A percentile compares a stretch with the other conserved stretches of the same genome.
Conservation (phyloP, 2,888 invertebrate species). For the Drosophila meridionalis region DNA sequence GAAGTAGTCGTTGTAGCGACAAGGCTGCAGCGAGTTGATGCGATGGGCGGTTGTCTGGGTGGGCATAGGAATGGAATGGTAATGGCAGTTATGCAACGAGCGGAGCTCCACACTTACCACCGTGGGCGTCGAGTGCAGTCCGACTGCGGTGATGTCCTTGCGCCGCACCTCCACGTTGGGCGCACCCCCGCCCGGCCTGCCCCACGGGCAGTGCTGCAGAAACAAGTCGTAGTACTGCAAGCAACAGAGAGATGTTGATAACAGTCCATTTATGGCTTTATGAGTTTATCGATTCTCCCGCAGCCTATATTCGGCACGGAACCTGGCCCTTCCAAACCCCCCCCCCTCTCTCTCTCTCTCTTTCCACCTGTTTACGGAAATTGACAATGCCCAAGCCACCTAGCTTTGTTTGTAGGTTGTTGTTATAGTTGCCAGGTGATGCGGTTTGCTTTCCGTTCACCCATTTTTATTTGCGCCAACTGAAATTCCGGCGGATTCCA, state of each 20-base stretch:
- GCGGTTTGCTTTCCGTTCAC: slow-evolving; percentile 58
- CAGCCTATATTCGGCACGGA: slow-evolving; percentile 52
- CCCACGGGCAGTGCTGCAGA: slow-evolving; percentile 92
- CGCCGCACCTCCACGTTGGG: slow-evolving; percentile 89
- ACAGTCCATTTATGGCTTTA: slow-evolving; percentile 32
- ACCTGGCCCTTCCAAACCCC: slow-evolving; percentile 27
- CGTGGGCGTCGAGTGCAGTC: slow-evolving; percentile 88
- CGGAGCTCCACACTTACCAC: slow-evolving; percentile 82
- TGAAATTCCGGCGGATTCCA: slow-evolving; percentile 23
- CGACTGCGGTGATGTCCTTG: slow-evolving; percentile 89
- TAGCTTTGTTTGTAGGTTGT: slow-evolving; percentile 80
- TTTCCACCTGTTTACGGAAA: slow-evolving; percentile 48
- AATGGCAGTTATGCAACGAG: background rate
- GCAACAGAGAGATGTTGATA: slow-evolving; percentile 3
- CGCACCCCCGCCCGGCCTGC: slow-evolving; percentile 90
- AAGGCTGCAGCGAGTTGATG: slow-evolving; percentile 81
- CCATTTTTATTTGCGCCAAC: slow-evolving; percentile 40
- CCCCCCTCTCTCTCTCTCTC: slow-evolving; percentile 23
- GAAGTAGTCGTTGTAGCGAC: slow-evolving; percentile 83
- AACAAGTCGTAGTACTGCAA: slow-evolving; percentile 88
- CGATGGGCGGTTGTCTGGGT: slow-evolving; percentile 76
- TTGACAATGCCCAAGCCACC: slow-evolving; percentile 24
- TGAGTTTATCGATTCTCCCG: slow-evolving; percentile 56
- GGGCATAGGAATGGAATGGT: background rate
- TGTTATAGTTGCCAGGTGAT: slow-evolving; percentile 81